Percentiles rank a stretch among this genome's conserved stretches.
Conservation (phyloP, 2,113 vertebrate species). For the Euleptes europaea region DNA sequence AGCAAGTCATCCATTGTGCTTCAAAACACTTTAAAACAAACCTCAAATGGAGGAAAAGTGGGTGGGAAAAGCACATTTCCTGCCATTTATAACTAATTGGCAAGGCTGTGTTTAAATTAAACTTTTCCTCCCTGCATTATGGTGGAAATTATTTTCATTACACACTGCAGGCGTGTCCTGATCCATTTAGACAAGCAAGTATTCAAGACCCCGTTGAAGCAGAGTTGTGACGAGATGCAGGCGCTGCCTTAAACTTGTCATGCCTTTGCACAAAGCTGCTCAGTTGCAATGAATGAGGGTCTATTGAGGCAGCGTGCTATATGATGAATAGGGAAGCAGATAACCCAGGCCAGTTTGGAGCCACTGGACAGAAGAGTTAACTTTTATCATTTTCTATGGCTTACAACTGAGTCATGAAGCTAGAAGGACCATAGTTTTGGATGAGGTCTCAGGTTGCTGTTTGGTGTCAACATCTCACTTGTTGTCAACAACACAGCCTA, state of each 20-base stretch:
- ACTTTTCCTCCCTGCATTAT: slow-evolving; percentile 11
- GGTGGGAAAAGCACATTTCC: slow-evolving; percentile 14
- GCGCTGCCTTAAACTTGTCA: slow-evolving; percentile 57
- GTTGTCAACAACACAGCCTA: no score
- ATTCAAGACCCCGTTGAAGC: slow-evolving; percentile 57
- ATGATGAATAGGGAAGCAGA: slow-evolving; percentile 42
- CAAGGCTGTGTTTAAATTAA: slow-evolving; percentile 21
- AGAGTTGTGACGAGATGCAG: slow-evolving; percentile 67
- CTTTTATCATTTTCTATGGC: neutral
- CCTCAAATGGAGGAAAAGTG: slow-evolving; percentile 8
- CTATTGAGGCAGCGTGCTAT: slow-evolving; percentile 40
- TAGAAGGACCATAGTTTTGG: neutral
- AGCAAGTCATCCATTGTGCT: slow-evolving; percentile 21
- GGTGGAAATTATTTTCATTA: slow-evolving; percentile 37
- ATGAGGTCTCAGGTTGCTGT: neutral
- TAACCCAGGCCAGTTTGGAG: slow-evolving; percentile 5
- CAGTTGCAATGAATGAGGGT: slow-evolving; percentile 52
- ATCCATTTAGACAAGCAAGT: slow-evolving; percentile 48
- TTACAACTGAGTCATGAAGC: neutral
- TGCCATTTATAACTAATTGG: slow-evolving; percentile 40
- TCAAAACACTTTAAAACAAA: slow-evolving; percentile 17
- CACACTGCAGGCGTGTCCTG: slow-evolving; percentile 11
- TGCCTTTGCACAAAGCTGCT: slow-evolving; percentile 55
- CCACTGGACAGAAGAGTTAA: neutral
- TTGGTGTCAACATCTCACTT: neutral